A percentile compares a stretch with the other conserved stretches of the same genome.
Conservation (phyloP, 1,140 invertebrate species). For the Papilio xuthus region DNA sequence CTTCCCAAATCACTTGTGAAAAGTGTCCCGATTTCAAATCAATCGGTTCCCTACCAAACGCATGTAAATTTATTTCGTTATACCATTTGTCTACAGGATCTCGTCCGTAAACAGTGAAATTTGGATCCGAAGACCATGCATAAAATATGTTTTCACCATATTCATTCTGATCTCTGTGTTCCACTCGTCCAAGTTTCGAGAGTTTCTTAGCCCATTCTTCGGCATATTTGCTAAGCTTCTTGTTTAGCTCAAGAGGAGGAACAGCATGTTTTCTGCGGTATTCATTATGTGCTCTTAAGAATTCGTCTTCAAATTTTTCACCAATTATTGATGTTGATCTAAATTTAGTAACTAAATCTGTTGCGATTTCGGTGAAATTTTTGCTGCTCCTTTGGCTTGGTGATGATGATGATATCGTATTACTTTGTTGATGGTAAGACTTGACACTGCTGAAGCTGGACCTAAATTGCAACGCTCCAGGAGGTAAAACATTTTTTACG, state of each 20-base stretch:
- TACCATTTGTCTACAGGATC: constrained; percentile 90
- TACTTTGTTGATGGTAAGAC: constrained; percentile 53
- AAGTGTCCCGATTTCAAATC: constrained; percentile 87
- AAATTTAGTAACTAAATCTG: constrained; percentile 68
- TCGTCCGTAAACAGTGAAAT: constrained; percentile 85
- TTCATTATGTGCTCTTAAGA: constrained; percentile 89
- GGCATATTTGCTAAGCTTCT: constrained; percentile 87
- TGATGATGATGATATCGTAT: constrained; percentile 54
- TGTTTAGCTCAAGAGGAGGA: constrained; percentile 85
- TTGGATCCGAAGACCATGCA: constrained; percentile 87
- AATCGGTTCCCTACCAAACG: constrained; percentile 85
- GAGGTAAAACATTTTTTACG: constrained; percentile 85
- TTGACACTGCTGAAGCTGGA: constrained; percentile 43
- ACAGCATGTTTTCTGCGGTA: constrained; percentile 88
- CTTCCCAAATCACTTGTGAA: constrained; percentile 91
- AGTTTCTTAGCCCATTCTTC: constrained; percentile 91
- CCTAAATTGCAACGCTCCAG: constrained; percentile 68
- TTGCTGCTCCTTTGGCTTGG: constrained; percentile 68
- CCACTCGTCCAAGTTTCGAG: constrained; percentile 85
- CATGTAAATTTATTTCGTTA: constrained; percentile 82
- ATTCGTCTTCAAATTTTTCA: constrained; percentile 83
- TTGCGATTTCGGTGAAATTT: constrained; percentile 63
- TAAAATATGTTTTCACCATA: constrained; percentile 93
- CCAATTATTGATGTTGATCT: constrained; percentile 61
- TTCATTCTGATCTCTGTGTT: constrained; percentile 88